Evolutionary conservation across 1,140 invertebrate species (phyloP).

Genomic region (Drosophila bipectinata): DNA sequence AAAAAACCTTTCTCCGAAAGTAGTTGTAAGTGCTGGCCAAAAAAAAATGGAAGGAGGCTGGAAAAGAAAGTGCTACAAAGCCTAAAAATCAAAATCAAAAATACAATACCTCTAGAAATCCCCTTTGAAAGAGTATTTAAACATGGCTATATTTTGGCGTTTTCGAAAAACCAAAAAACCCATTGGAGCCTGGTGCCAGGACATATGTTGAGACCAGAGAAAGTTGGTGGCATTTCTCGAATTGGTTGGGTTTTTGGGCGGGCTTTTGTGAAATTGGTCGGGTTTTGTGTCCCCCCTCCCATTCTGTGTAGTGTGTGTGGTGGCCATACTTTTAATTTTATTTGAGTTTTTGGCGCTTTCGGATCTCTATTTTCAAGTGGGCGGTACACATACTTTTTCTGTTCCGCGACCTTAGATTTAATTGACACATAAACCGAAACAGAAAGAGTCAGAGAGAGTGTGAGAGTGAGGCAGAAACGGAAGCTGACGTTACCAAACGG

Average conservation of each 20-base stretch:
- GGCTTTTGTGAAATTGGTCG: conserved; percentile 1
- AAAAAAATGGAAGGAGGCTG: not conserved
- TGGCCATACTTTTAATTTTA: conserved; percentile 54
- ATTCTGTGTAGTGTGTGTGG: not conserved
- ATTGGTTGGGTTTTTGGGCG: conserved; percentile 38
- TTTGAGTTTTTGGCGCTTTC: conserved; percentile 21
- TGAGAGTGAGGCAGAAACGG: not conserved
- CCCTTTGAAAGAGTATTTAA: not conserved
- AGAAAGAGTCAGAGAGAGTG: no score
- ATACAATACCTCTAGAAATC: no score
- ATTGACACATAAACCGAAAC: conserved; percentile 28
- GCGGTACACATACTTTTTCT: not conserved
- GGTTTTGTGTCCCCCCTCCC: conserved; percentile 5
- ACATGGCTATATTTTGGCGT: no score
- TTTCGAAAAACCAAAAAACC: conserved; percentile 1
- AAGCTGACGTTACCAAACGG: conserved; percentile 38
- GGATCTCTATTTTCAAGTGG: conserved; percentile 1
- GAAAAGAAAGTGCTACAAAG: no score
- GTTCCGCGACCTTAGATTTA: conserved; percentile 48
- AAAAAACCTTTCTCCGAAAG: not conserved
- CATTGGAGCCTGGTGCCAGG: conserved; percentile 12
- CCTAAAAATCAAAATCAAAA: no score
- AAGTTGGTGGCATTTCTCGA: conserved; percentile 55
- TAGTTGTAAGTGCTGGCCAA: not conserved
- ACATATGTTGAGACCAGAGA: conserved; percentile 19